Conservation (phyloP, 2,888 invertebrate species). For the Cephus nigrinus region DNA sequence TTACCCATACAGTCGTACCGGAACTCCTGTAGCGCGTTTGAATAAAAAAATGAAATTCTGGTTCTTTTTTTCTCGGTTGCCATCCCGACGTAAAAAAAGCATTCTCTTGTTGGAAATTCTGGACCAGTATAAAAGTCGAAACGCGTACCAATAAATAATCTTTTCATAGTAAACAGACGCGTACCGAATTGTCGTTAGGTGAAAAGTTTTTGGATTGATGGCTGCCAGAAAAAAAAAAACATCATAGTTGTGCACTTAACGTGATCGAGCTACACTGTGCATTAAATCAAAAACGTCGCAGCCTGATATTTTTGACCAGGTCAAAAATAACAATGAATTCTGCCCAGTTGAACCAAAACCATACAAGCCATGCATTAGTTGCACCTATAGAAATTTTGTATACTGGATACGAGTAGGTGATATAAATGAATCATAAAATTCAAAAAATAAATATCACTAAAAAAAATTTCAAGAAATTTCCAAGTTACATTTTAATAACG, state of each 20-base stretch:
- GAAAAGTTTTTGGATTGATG: background rate
- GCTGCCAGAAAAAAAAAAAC: background rate
- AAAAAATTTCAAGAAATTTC: background rate
- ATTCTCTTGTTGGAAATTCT: background rate
- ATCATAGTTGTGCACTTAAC: background rate
- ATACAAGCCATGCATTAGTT: background rate
- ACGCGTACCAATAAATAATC: background rate
- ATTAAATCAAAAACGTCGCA: background rate
- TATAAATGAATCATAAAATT: background rate
- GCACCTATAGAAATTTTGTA: background rate
- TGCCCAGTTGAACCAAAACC: background rate
- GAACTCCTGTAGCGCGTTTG: background rate
- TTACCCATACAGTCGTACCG: background rate
- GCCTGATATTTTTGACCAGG: background rate
- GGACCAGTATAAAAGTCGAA: background rate
- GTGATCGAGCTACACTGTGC: background rate
- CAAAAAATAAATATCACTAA: background rate
- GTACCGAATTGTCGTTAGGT: background rate
- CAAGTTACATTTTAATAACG: background rate
- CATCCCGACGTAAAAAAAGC: background rate
- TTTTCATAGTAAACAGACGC: background rate
- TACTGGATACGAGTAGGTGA: background rate
- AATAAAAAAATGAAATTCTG: background rate
- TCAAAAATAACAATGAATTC: background rate
- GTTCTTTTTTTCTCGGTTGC: background rate